Evolutionary conservation across 2,888 invertebrate species (phyloP), one percentile per base, ranked within the genome.

Genomic region (Trissoscelio sp.): DNA sequence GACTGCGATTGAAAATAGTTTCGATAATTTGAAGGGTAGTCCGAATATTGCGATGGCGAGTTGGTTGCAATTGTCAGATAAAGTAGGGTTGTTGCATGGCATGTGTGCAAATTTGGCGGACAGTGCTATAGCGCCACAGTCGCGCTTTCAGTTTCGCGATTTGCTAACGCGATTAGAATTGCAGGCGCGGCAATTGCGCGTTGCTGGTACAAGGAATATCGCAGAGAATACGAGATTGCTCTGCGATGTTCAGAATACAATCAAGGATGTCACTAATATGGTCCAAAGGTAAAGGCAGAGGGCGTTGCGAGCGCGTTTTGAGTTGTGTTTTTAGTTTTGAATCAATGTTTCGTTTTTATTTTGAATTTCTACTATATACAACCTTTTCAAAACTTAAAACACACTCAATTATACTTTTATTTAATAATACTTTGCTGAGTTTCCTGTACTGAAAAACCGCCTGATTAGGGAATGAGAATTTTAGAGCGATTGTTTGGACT

Each of bases 21-120:
- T 93, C 86, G 94, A 92, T 89, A 94, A 94, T 92, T 93, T 93
- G 44, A 92, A 92, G 86, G 92, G 92, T 7, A 93, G 92, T 72
- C 91, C 93, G 9, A 90, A 92, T 0, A 92, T 93, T 69, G 93
- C 92, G 5, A 94, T 95, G 48, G 93, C 95, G n/a, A 95, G 95
- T 83, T 96, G 96, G 94, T 92, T 96, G 77, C 95, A 96, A 86
- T 92, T 96, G 22, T 96, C 96, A 11, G 96, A 96, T 88, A 96
- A 96, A 90, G 94, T 96, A 58, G 96, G 96, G 85, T 93, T 96
- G 84, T 93, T 98, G 87, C 96, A 97, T 88, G 94, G 95, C 16
- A 95, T 96, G 84, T 98, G 97, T 92, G 94, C 95, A 87, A 95
- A 95, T 85, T 97, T 96, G 88, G 96, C 96, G 12, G 98, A 98